These are phyloP conservation scores for Ameiurus melas DNA, from an alignment of 2,113 vertebrate species.

Conservation along the genomic window DNA sequence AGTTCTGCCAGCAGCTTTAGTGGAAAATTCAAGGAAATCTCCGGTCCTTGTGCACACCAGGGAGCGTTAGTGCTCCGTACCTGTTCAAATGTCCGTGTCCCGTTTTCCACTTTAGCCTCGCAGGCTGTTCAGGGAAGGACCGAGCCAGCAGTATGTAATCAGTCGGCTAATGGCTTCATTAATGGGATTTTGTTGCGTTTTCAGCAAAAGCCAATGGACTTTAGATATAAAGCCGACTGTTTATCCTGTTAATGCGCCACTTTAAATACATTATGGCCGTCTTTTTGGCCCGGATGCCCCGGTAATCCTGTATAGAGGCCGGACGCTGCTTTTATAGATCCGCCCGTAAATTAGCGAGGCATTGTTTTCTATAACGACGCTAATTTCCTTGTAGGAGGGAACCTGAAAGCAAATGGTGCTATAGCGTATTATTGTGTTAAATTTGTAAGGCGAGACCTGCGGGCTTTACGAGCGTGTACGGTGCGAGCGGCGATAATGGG, in stretches of 20 bases:
- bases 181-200: conserved; percentile 74
- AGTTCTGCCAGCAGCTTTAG: background rate
- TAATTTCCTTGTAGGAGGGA: conserved; percentile 54
- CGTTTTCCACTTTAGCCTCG: conserved; percentile 50
- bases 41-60: background rate
- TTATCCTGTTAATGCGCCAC: conserved; percentile 81
- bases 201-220: conserved; percentile 66
- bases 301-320: conserved; percentile 65
- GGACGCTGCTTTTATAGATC: conserved; percentile 67
- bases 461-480: conserved; percentile 37
- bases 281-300: conserved; percentile 69
- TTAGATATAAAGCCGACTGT: conserved; percentile 72
- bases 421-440: conserved; percentile 48
- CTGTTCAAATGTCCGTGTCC: conserved; percentile 56
- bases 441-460: conserved; percentile 30
- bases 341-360: conserved; percentile 57
- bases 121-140: conserved; percentile 47
- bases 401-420: conserved; percentile 46
- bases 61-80: background rate
- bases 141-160: conserved; percentile 62
- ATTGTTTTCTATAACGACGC: conserved; percentile 55
- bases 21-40: background rate
- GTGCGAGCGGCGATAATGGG: conserved; percentile 37
- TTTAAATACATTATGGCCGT: conserved; percentile 75
- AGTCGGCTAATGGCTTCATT: conserved; percentile 64